phyloP scores from a whole-genome alignment of 2,113 vertebrate species.

The Arizona elegans region DNA sequence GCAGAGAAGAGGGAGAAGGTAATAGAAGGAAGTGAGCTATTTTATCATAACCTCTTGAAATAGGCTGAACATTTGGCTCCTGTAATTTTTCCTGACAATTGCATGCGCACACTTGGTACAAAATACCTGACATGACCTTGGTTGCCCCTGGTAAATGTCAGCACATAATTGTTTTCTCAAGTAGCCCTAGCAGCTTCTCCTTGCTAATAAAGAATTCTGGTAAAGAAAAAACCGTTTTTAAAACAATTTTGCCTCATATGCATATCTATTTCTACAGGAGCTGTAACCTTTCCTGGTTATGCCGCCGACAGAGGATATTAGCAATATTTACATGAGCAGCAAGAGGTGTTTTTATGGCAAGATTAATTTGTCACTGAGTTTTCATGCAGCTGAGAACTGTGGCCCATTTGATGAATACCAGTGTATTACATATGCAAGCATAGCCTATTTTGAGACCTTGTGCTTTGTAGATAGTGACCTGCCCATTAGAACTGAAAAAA shows the following conservation, averaged over 20 bases:
- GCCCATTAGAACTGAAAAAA: not conserved
- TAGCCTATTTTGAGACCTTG: not conserved
- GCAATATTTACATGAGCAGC: not conserved
- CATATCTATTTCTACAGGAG: not conserved
- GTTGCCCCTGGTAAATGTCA: slow-evolving; percentile 71
- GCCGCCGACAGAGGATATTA: not conserved
- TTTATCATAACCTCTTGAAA: slow-evolving; percentile 53
- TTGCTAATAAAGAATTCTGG: slow-evolving; percentile 28
- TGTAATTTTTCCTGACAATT: slow-evolving; percentile 71
- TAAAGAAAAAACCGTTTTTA: not conserved
- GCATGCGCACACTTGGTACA: slow-evolving; percentile 63
- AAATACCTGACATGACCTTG: slow-evolving; percentile 62
- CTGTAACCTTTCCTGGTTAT: not conserved
- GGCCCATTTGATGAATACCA: not conserved
- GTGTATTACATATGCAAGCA: not conserved
- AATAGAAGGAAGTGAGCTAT: slow-evolving; percentile 37
- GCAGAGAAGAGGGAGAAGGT: slow-evolving; percentile 23
- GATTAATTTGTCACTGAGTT: not conserved
- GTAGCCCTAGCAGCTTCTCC: slow-evolving; percentile 41
- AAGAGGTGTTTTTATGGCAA: not conserved
- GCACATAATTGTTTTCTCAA: slow-evolving; percentile 57
- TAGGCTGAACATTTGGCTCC: slow-evolving; percentile 55
- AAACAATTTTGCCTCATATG: not conserved
- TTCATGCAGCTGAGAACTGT: not conserved
- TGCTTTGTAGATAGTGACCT: not conserved